Base-by-base conservation (phyloP, 2,888 invertebrate species). In the Malthinus flaveolus region DNA sequence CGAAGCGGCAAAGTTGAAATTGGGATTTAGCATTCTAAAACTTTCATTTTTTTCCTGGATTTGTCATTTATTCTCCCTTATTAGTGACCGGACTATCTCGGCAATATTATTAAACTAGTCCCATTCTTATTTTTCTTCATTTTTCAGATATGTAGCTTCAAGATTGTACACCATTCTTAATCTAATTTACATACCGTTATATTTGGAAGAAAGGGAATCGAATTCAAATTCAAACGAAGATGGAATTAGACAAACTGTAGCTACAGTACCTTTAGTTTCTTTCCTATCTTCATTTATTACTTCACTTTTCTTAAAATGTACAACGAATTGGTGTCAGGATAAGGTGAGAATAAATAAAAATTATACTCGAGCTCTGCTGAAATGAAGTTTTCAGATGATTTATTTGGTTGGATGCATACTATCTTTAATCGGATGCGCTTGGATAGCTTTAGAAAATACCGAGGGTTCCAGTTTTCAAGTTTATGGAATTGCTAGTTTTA, bases 141-240 rank as follows among this genome's bases (percentile, higher is more conserved):
- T 52, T 79, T 80, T 65, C 76, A 85, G 85, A 73, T 96, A 96
- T 76, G 94, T 95, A 75, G 88, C 89, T 46, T 90, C 94, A n/a
- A 84, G 95, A 63, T 80, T 96, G 32, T 93, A 91, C 77, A 89
- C 93, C 74, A 95, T 94, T 59, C 79, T 95, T 39, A 90, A 91
- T 61, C 86, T 95, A 66, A 90, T 95, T 1, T 96, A 95, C 76
- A 86, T 95, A 67, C 94, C 95, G 1, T 81, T 95, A 68, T 96
- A 93, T 77, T 82, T 95, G 55, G 90, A 92, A 68, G 88, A 89
- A 75, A 80, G 85, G 5, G 79, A 84, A 34, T 70, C 80, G 0
- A 61, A 63, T 36, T 39, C 23, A 34, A 51, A 31, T 10, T 63
- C 67, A 42, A 53, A 61, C 15, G 65, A 64, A 47, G 63, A 66